Evolutionary conservation across 2,888 invertebrate species (phyloP), one percentile per base, ranked within the genome.

Genomic region (Trissonchulus latispiculum): DNA sequence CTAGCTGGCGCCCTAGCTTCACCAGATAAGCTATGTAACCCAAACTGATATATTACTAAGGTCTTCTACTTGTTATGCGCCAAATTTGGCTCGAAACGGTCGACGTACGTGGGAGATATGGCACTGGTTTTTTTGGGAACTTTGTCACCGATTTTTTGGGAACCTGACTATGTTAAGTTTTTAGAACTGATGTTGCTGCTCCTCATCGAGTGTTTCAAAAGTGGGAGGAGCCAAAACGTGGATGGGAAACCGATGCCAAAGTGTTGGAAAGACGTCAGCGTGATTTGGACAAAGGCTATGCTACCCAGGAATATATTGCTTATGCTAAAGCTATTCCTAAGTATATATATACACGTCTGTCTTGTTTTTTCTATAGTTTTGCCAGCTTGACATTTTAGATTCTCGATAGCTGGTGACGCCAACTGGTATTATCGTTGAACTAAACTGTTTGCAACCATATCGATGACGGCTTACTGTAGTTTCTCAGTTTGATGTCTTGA

Each of bases 231-330:
- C 64, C 71, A 31, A n/a, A 1, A 1, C 18, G 28, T 23, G 71
- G 71, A 33, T 73, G 64, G 64, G 73, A 72, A 36, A 70, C 36
- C 23, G 64, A 73, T 36, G 36, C 1, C n/a, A 29, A 2, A 15
- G 36, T 62, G 29, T 2, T 73, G 3, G 64, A 31, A n/a, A 61
- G 71, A 1, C 61, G 71, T 1, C 61, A 71, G 36, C 62, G 61
- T n/a, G 73, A 73, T 36, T 8, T 72, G 33, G 29, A 8, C 31
- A 71, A 73, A 48, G 70, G 71, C 31, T 59, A 64, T 28, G 36
- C 71, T 2, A n/a, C 61, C 1, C 32, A 35, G 28, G 70, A 64
- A 23, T 73, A 73, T 36, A 1, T 29, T 32, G 29, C 28, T n/a
- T 73, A 73, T 48, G 23, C 35, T 31, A 23, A 1, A 2, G 59